Base-by-base conservation (phyloP, 2,797 vertebrate species). In the Microhierax caerulescens region DNA sequence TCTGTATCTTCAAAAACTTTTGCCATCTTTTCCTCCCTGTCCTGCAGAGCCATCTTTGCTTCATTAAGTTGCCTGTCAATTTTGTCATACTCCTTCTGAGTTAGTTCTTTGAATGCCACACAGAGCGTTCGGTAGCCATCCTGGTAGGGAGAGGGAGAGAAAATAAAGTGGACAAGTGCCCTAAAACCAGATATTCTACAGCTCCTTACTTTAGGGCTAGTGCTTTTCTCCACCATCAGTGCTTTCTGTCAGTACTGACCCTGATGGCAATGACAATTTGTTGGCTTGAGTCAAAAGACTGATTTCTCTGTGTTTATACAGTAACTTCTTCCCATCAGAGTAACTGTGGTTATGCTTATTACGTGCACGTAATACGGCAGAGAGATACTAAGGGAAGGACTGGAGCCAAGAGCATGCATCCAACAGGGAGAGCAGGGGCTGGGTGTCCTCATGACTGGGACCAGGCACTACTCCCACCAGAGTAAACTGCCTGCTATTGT, bases 111-210 rank as follows among this genome's bases (percentile, higher is more conserved):
- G 98, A 98, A 99, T 79, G 99, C 99, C 96, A 99, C 99, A 23
- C 99, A 99, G 64, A 99, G 98, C 0, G 99, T 99, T 75, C 99
- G 98, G 97, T 99, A 99, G 34, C 99, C 99, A 85, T 99, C 99
- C 99, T 99, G 96, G 72, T 2, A 45, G 24, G 0, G 0, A 13
- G 7, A 63, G 4, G 17, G 43, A 90, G 51, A 94, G 80, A 94
- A 78, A 97, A 92, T 86, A 5, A 76, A 92, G 27, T 19, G 32
- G 34, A 17, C 2, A 50, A 34, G 20, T 11, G 24, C 20, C 43
- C 34, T 36, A 37, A 64, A 45, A 4, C 1, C 47, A n/a, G 14
- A 15, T n/a, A 70, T 81, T n/a, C 63, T 56, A 34, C 41, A 83
- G 50, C 27, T 91, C 30, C 54, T 81, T 6, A 2, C 37, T 50